These are phyloP conservation scores for Phalangium opilio DNA, from an alignment of 2,888 invertebrate species.

Conservation along the genomic window DNA sequence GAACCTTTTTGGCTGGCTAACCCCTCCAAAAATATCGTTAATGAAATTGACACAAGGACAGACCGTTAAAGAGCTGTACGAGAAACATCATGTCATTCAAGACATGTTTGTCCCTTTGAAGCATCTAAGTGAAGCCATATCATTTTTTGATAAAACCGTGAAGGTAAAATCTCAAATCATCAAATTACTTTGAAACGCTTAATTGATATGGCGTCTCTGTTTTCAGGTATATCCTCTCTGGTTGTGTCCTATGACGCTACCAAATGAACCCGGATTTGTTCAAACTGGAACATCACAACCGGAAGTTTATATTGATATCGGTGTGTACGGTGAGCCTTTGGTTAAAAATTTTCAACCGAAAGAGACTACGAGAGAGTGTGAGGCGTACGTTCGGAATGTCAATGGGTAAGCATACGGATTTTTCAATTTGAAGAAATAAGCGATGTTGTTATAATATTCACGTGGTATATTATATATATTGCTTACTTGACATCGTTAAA, in stretches of 20 bases:
- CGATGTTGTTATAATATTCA: too few species aligned
- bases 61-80: constrained; percentile 51
- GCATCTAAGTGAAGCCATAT: constrained; percentile 42
- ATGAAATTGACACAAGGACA: constrained; percentile 60
- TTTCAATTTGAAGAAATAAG: too few species aligned
- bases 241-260: constrained; percentile 62
- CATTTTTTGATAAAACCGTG: constrained; percentile 48
- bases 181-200: not conserved
- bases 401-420: constrained; percentile 39
- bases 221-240: constrained; percentile 60
- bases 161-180: constrained; percentile 34
- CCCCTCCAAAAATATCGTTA: constrained; percentile 65
- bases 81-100: constrained; percentile 57
- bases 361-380: constrained; percentile 49
- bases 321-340: constrained; percentile 61
- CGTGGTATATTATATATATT: too few species aligned
- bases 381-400: constrained; percentile 49
- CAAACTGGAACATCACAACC: constrained; percentile 37
- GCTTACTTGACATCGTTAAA: too few species aligned
- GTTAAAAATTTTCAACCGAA: constrained; percentile 43
- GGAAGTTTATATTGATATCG: constrained; percentile 61
- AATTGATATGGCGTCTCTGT: not conserved
- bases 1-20: constrained; percentile 57
- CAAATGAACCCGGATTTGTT: constrained; percentile 52
- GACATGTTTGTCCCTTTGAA: constrained; percentile 62